These are phyloP conservation scores for Drosophila baimaii DNA, from an alignment of 1,140 invertebrate species.

Conservation along the genomic window DNA sequence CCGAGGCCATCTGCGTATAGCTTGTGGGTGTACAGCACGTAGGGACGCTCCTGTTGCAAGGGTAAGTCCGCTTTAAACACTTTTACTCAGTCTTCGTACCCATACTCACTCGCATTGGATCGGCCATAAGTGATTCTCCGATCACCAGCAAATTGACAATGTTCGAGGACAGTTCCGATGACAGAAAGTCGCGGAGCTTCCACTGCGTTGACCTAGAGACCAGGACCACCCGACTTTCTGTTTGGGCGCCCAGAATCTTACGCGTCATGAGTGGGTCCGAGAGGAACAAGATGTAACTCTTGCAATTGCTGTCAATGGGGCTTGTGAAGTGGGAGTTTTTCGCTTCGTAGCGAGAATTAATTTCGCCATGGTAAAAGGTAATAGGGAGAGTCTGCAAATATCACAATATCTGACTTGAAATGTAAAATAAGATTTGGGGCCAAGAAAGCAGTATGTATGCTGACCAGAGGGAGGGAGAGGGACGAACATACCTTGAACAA, in stretches of 20 bases:
- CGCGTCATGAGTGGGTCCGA: constrained; percentile 86
- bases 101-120: constrained; percentile 68
- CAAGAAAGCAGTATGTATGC: no score
- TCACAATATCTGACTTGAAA: background rate
- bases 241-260: constrained; percentile 86
- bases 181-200: constrained; percentile 89
- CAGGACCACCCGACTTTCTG: constrained; percentile 86
- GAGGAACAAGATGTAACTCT: constrained; percentile 88
- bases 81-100: background rate
- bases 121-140: constrained; percentile 86
- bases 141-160: constrained; percentile 89
- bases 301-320: constrained; percentile 85
- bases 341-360: constrained; percentile 82
- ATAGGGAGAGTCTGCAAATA: constrained; percentile 85
- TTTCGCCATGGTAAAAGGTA: constrained; percentile 86
- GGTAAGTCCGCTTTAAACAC: background rate
- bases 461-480: background rate
- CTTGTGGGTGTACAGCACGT: constrained; percentile 89
- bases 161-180: constrained; percentile 86
- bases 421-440: no score
- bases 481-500: constrained; percentile 84
- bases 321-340: constrained; percentile 54
- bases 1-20: constrained; percentile 89
- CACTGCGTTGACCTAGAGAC: constrained; percentile 88
- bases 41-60: constrained; percentile 86